These are phyloP conservation scores for Augochlora pura DNA, from an alignment of 1,140 invertebrate species.

Conservation along the genomic window DNA sequence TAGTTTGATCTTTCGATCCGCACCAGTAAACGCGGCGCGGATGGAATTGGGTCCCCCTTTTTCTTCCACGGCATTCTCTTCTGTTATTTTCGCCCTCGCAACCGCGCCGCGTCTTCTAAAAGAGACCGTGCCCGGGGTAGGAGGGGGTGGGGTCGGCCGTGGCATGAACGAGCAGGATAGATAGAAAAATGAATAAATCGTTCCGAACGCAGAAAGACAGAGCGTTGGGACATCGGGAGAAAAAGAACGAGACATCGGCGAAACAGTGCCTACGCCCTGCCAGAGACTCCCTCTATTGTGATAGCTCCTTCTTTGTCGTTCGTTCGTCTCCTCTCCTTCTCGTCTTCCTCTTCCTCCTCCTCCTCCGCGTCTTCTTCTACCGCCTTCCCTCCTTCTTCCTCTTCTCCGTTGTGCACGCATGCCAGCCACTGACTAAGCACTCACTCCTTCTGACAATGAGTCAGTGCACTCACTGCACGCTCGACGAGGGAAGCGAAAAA, in stretches of 20 bases:
- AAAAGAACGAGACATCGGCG: constrained; percentile 49
- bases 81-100: constrained; percentile 71
- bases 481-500: constrained; percentile 55
- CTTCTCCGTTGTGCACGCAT: constrained; percentile 64
- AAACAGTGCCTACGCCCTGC: constrained; percentile 57
- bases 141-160: not conserved
- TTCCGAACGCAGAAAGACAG: constrained; percentile 42
- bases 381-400: constrained; percentile 45
- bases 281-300: constrained; percentile 62
- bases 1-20: constrained; percentile 76
- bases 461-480: constrained; percentile 63
- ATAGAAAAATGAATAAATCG: constrained; percentile 56
- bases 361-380: constrained; percentile 3
- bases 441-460: constrained; percentile 65
- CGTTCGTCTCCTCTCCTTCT: constrained; percentile 39
- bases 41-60: constrained; percentile 56
- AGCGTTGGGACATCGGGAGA: constrained; percentile 48
- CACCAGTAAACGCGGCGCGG: constrained; percentile 68
- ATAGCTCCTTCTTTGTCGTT: constrained; percentile 58
- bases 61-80: constrained; percentile 44
- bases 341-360: not conserved
- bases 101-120: constrained; percentile 40
- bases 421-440: constrained; percentile 64
- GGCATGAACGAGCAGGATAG: constrained; percentile 33
- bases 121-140: constrained; percentile 18